Percentiles rank a stretch among this genome's conserved stretches.
Conservation (phyloP, 2,888 invertebrate species). For the Tholera decimalis region DNA sequence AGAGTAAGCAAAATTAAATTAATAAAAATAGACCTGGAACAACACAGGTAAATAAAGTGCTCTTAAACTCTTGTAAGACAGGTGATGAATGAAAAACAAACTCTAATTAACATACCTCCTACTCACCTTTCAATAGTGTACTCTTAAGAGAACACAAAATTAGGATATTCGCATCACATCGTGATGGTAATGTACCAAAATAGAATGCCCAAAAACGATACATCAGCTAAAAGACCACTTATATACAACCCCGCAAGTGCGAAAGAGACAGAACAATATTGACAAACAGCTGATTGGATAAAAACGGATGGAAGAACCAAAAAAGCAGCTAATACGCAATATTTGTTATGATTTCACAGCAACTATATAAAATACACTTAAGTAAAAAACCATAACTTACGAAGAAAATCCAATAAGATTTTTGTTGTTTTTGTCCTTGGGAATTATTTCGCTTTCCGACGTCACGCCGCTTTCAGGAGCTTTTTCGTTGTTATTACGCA, state of each 20-base stretch:
- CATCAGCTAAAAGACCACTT: conserved; percentile 81
- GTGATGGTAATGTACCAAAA: conserved; percentile 91
- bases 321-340: conserved; percentile 51
- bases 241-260: conserved; percentile 73
- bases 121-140: conserved; percentile 75
- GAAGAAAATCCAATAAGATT: conserved; percentile 66
- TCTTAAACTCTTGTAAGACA: conserved; percentile 9
- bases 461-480: conserved; percentile 67
- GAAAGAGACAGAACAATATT: conserved; percentile 83
- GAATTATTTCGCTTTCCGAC: conserved; percentile 69
- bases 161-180: conserved; percentile 87
- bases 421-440: conserved; percentile 70
- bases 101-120: conserved; percentile 76
- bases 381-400: conserved; percentile 69
- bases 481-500: conserved; percentile 63
- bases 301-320: conserved; percentile 72
- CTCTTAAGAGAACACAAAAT: conserved; percentile 83
- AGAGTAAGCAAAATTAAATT: conserved; percentile 16
- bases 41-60: conserved; percentile 51
- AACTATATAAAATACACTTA: conserved; percentile 18
- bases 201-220: conserved; percentile 90
- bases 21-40: conserved; percentile 56
- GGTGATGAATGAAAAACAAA: conserved; percentile 8
- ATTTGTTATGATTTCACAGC: conserved; percentile 18
- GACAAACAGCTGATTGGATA: conserved; percentile 89